Conservation (phyloP, 92 coral and sea anemone species). For the Porites divaricata region DNA sequence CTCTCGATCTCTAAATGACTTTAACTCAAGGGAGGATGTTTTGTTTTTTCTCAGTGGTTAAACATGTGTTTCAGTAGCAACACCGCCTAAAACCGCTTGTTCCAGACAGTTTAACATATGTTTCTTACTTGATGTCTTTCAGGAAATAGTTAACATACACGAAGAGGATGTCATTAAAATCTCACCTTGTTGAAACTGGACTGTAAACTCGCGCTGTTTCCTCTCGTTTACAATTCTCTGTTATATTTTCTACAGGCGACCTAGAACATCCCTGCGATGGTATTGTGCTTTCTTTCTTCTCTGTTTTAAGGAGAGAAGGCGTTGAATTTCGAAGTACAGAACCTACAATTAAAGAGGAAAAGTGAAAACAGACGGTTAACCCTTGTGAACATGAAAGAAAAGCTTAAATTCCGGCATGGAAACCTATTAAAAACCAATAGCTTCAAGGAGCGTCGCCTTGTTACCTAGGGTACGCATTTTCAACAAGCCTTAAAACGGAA, state of each 20-base stretch:
- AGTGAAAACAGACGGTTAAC: neutral
- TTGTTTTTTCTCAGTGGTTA: too few relatives aligned
- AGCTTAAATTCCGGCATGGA: neutral
- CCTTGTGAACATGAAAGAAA: neutral
- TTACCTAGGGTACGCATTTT: neutral
- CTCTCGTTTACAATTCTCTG: conserved; percentile 24
- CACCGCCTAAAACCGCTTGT: too few relatives aligned
- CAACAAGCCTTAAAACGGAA: neutral
- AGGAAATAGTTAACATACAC: too few relatives aligned
- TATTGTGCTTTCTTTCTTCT: conserved; percentile 34
- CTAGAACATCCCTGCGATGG: neutral
- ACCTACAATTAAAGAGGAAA: neutral
- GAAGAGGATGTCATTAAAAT: neutral
- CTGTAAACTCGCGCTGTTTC: conserved; percentile 43
- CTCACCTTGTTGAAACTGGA: conserved; percentile 57
- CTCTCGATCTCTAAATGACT: too few relatives aligned
- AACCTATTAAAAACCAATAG: neutral
- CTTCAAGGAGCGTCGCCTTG: neutral
- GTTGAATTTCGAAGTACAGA: conserved; percentile 60
- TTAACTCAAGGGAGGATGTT: too few relatives aligned
- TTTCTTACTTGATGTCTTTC: too few relatives aligned
- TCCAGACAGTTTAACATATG: too few relatives aligned
- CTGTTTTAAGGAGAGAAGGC: conserved; percentile 39
- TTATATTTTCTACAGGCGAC: neutral
- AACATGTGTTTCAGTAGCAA: too few relatives aligned